These are phyloP conservation scores for Geodia barretti DNA, from an alignment of 37 sponge, comb jelly and placozoan species.

Conservation along the genomic window DNA sequence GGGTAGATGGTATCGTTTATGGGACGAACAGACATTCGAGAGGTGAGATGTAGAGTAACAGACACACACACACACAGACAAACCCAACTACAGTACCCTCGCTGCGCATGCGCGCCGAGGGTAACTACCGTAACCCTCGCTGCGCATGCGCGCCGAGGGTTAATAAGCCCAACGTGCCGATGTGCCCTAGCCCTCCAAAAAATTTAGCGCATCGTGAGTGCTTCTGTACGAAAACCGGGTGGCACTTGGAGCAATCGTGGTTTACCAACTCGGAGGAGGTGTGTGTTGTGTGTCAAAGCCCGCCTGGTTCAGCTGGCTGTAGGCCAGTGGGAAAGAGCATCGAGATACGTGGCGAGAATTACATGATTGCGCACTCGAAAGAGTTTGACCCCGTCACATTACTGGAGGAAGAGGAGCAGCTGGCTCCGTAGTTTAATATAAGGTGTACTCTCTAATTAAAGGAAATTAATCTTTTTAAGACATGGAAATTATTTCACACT, in stretches of 20 bases:
- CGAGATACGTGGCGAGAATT: neutral
- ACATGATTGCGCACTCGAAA: neutral
- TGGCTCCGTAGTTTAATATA: neutral
- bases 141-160: too few relatives aligned
- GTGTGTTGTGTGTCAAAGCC: constrained; percentile 9
- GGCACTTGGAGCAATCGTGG: neutral
- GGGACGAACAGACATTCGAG: too few relatives aligned
- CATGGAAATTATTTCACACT: too few relatives aligned
- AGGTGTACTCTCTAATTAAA: neutral
- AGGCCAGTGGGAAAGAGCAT: neutral
- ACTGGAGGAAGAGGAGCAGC: neutral
- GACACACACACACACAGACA: too few relatives aligned
- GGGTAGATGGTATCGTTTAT: too few relatives aligned
- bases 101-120: too few relatives aligned
- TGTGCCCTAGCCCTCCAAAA: neutral
- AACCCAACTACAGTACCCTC: too few relatives aligned
- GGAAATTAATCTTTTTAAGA: too few relatives aligned
- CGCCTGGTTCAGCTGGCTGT: constrained; percentile 28
- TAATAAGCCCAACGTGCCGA: constrained; percentile 5
- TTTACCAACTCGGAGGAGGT: constrained; percentile 16
- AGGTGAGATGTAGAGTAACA: too few relatives aligned
- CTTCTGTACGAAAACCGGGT: neutral
- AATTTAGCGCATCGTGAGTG: neutral
- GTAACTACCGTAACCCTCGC: too few relatives aligned
- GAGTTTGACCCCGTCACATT: neutral